Evolutionary conservation across 2,888 invertebrate genomes (phyloP).

Genomic region (Diploptera punctata): DNA sequence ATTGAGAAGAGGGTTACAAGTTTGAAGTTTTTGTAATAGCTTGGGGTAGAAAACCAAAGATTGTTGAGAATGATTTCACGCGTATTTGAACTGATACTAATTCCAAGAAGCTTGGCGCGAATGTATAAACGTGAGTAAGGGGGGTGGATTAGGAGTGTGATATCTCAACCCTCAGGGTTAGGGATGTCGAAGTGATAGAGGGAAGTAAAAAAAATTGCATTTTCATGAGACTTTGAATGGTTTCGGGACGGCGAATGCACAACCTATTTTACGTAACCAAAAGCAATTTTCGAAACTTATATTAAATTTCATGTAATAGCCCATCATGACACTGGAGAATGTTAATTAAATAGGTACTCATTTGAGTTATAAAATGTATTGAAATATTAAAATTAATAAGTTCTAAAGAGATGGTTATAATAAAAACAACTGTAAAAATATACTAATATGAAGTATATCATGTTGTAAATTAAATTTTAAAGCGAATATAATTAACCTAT

Average conservation of each 20-base stretch:
- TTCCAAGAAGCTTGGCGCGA: neutral
- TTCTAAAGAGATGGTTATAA: too few species aligned
- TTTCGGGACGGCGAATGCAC: neutral
- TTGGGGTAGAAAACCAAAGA: constrained; percentile 15
- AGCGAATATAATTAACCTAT: too few species aligned
- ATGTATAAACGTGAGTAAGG: neutral
- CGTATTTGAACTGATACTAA: constrained; percentile 9
- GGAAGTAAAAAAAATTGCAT: neutral
- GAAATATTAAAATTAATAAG: too few species aligned
- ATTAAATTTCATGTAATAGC: too few species aligned
- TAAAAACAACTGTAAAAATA: too few species aligned
- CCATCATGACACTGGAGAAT: too few species aligned
- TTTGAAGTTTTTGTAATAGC: neutral
- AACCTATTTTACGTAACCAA: neutral
- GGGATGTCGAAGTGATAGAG: neutral
- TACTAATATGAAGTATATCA: too few species aligned
- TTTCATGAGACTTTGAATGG: constrained; percentile 2
- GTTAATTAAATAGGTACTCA: too few species aligned
- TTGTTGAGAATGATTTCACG: constrained; percentile 24
- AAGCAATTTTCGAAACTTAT: neutral
- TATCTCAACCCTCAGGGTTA: neutral
- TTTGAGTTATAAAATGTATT: too few species aligned
- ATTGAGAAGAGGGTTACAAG: neutral
- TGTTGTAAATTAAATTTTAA: too few species aligned
- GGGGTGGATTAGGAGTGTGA: neutral